A percentile compares a stretch with the other conserved stretches of the same genome.
These are phyloP conservation scores for Scaptomyza caliginosa DNA, from an alignment of 2,888 invertebrate species.

Conservation along the genomic window DNA sequence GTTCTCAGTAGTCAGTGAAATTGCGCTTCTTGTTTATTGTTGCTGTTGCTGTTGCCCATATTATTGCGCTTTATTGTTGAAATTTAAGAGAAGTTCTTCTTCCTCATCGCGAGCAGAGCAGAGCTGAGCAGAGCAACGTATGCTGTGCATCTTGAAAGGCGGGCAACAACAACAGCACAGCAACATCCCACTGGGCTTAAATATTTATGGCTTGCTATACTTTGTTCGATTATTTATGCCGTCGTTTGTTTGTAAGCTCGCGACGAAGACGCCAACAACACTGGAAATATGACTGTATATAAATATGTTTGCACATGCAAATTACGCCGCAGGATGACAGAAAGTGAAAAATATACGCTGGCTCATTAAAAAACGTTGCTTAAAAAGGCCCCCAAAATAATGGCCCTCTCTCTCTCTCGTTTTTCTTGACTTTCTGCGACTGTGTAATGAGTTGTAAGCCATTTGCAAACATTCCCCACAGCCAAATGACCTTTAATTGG, in stretches of 20 bases:
- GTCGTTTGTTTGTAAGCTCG: conserved; percentile 57
- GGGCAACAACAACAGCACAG: conserved; percentile 6
- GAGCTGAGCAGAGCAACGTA: conserved; percentile 24
- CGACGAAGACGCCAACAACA: neutral
- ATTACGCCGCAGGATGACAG: conserved; percentile 49
- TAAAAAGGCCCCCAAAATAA: conserved; percentile 7
- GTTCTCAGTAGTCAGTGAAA: conserved; percentile 79
- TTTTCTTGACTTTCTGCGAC: neutral
- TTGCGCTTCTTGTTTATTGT: conserved; percentile 73
- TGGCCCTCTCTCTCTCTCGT: neutral
- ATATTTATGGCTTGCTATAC: conserved; percentile 75
- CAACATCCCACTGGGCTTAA: conserved; percentile 42
- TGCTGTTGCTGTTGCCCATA: conserved; percentile 61
- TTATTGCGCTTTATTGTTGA: conserved; percentile 61
- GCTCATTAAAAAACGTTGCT: conserved; percentile 55
- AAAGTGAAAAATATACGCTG: conserved; percentile 54
- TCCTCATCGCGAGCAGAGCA: neutral
- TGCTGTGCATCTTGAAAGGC: conserved; percentile 41
- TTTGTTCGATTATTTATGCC: conserved; percentile 78
- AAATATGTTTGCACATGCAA: conserved; percentile 61
- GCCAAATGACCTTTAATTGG: conserved; percentile 11
- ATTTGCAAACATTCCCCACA: conserved; percentile 41
- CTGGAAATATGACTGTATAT: conserved; percentile 34
- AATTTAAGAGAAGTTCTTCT: conserved; percentile 59
- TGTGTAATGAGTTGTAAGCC: conserved; percentile 55